Evolutionary conservation across 2,797 vertebrate species (phyloP).

Genomic region (Benthosema pterotum): DNA sequence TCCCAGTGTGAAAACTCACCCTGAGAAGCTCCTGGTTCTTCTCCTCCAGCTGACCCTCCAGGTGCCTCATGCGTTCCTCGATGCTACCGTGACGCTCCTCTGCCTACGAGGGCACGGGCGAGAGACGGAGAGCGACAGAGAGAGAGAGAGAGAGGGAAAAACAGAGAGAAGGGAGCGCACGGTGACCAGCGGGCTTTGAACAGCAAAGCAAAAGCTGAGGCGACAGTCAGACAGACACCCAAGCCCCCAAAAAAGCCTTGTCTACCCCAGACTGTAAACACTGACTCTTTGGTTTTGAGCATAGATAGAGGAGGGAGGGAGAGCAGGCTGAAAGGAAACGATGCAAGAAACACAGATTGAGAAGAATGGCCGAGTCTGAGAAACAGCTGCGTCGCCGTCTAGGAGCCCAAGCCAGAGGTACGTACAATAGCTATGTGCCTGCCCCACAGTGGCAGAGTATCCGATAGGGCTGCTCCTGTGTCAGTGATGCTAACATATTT

Average conservation of each 20-base stretch:
- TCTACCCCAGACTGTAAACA: slow-evolving; percentile 88
- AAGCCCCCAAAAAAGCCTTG: slow-evolving; percentile 86
- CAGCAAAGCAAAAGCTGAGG: slow-evolving; percentile 64
- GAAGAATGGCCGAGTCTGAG: slow-evolving; percentile 21
- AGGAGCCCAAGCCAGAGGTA: slow-evolving; percentile 64
- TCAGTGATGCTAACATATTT: too few species aligned
- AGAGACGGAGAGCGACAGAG: slow-evolving; percentile 44
- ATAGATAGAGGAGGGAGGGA: slow-evolving; percentile 39
- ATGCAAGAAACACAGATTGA: slow-evolving; percentile 61
- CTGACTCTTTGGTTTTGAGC: slow-evolving; percentile 86
- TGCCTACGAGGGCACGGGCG: slow-evolving; percentile 83
- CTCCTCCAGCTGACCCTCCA: slow-evolving; percentile 98
- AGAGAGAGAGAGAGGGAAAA: slow-evolving; percentile 20
- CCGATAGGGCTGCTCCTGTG: too few species aligned
- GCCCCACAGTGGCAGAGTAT: slow-evolving; percentile 57
- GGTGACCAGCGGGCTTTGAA: slow-evolving; percentile 63
- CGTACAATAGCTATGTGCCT: slow-evolving; percentile 72
- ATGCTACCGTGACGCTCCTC: slow-evolving; percentile 98
- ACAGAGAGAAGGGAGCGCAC: slow-evolving; percentile 24
- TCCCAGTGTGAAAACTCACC: slow-evolving; percentile 78
- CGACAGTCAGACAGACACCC: slow-evolving; percentile 84
- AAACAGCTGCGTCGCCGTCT: slow-evolving; percentile 56
- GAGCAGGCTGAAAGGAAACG: slow-evolving; percentile 42
- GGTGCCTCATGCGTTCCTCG: slow-evolving; percentile 96
- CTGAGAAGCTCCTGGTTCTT: slow-evolving; percentile 99